These are phyloP conservation scores for Umimayanthus chanpuru DNA, from an alignment of 92 coral and sea anemone genomes.

Conservation along the genomic window DNA sequence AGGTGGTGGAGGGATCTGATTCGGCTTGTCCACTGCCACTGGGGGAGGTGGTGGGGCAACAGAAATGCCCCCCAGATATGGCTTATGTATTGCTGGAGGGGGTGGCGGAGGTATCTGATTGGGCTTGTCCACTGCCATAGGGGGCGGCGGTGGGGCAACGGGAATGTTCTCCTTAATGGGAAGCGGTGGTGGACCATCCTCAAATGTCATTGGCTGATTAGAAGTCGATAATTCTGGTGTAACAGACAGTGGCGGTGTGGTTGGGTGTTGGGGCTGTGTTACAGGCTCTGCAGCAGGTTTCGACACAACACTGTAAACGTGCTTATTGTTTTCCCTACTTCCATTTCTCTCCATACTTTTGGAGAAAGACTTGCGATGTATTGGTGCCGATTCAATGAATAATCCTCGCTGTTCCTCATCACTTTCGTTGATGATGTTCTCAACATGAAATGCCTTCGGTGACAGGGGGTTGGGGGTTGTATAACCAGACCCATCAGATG, in stretches of 20 bases:
- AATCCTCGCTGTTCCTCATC: constrained; percentile 58
- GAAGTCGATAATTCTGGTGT: not conserved
- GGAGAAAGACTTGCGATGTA: constrained; percentile 66
- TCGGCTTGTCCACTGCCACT: constrained; percentile 32
- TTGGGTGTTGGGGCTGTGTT: not conserved
- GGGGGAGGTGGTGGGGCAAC: constrained; percentile 40
- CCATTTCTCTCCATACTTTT: constrained; percentile 14
- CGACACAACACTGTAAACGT: constrained; percentile 18
- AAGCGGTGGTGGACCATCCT: constrained; percentile 13
- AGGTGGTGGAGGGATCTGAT: constrained; percentile 39
- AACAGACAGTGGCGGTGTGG: not conserved
- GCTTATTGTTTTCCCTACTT: not conserved
- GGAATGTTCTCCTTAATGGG: not conserved
- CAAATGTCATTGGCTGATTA: constrained; percentile 5
- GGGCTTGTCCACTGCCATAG: constrained; percentile 21
- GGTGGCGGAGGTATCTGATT: constrained; percentile 37
- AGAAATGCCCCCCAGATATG: constrained; percentile 5
- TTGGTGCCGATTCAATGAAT: constrained; percentile 57
- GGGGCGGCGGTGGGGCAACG: constrained; percentile 8
- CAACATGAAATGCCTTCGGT: constrained; percentile 77
- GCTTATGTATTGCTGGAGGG: constrained; percentile 53
- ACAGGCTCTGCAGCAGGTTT: constrained; percentile 4
- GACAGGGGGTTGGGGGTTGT: constrained; percentile 72
- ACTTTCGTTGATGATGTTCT: constrained; percentile 60
- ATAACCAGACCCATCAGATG: constrained; percentile 56